Conservation (phyloP, 2,888 invertebrate genomes). For the Plutella xylostella region DNA sequence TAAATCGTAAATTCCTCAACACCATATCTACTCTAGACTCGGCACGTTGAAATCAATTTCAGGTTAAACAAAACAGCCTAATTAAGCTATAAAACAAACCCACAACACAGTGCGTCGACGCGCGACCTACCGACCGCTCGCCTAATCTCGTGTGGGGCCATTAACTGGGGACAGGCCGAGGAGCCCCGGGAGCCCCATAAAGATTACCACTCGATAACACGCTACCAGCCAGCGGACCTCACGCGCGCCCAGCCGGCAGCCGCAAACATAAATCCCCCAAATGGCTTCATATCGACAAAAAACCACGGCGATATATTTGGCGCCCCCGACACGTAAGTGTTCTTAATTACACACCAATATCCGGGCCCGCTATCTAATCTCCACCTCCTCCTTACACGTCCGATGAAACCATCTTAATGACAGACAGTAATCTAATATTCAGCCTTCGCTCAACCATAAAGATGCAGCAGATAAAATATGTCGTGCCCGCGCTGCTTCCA, state of each 20-base stretch:
- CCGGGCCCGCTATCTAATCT: constrained; percentile 60
- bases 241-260: constrained; percentile 50
- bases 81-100: constrained; percentile 68
- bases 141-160: constrained; percentile 56
- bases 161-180: constrained; percentile 65
- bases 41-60: constrained; percentile 41
- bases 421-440: background rate
- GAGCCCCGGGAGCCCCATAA: constrained; percentile 60
- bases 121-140: constrained; percentile 31
- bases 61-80: constrained; percentile 66
- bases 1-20: constrained; percentile 65
- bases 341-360: constrained; percentile 67
- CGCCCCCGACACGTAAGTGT: constrained; percentile 66
- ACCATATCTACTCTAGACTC: constrained; percentile 58
- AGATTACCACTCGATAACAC: constrained; percentile 65
- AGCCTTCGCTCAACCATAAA: background rate
- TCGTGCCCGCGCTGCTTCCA: constrained; percentile 9
- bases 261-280: constrained; percentile 62
- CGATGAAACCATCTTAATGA: background rate
- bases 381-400: constrained; percentile 17
- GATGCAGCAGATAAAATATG: constrained; percentile 2
- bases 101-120: constrained; percentile 40
- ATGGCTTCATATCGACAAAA: constrained; percentile 65
- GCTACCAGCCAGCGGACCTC: constrained; percentile 63
- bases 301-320: constrained; percentile 67